Evolutionary conservation across 1,140 invertebrate species (phyloP).

Genomic region (Papilio helenus): DNA sequence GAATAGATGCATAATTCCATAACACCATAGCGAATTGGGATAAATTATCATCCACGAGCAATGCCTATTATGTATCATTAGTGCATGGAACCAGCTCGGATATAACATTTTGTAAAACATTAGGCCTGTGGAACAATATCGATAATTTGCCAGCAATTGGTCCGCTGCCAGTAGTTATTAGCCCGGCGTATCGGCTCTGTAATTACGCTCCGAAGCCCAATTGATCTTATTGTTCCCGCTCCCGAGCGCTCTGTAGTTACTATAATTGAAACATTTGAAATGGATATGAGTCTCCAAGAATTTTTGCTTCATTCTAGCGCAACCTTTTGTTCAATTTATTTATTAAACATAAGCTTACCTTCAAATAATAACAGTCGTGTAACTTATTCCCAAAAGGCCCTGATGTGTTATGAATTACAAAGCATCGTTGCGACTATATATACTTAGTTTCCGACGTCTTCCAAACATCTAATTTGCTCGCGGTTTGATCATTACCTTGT

Average conservation of each 20-base stretch:
- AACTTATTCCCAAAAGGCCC: slow-evolving; percentile 10
- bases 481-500: slow-evolving; percentile 53
- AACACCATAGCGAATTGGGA: not conserved
- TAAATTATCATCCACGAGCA: not conserved
- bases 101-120: slow-evolving; percentile 39
- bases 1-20: not conserved
- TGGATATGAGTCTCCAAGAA: slow-evolving; percentile 26
- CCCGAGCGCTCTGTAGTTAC: slow-evolving; percentile 13
- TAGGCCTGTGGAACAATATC: slow-evolving; percentile 35
- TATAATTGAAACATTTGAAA: slow-evolving; percentile 38
- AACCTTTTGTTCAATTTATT: not conserved
- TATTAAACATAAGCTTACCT: not conserved
- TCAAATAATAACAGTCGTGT: not conserved
- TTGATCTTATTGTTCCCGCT: slow-evolving; percentile 39
- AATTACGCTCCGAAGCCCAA: slow-evolving; percentile 39
- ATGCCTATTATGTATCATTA: not conserved
- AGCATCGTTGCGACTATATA: slow-evolving; percentile 51
- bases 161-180: slow-evolving; percentile 34
- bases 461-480: slow-evolving; percentile 69
- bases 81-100: not conserved
- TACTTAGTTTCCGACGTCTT: slow-evolving; percentile 50
- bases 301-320: slow-evolving; percentile 8
- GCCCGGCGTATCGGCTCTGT: slow-evolving; percentile 35
- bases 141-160: slow-evolving; percentile 38
- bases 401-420: slow-evolving; percentile 23